Base-by-base conservation (phyloP, 1,140 invertebrate species). In the Achatina immaculata region DNA sequence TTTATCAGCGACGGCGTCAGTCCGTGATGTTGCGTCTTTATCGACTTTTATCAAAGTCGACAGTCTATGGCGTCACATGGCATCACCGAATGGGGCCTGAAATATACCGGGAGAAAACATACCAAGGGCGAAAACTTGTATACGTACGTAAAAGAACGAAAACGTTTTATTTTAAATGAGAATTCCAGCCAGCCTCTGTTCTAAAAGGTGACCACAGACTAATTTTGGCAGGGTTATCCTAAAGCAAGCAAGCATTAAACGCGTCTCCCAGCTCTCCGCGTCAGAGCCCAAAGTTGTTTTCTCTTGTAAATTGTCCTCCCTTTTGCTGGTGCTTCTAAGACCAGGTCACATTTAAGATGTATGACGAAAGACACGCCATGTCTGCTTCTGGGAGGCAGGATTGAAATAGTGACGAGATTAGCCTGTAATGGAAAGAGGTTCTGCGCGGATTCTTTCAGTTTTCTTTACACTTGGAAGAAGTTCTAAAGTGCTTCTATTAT, bases 211-310 rank as follows among this genome's bases (percentile, higher is more conserved):
- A 31, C 58, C 28, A 34, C 28, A 2, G 28, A 28, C 58, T 62
- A 62, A 62, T 62, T 62, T 62, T 62, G n/a, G 58, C 28, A 62
- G 58, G n/a, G 28, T 62, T 62, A 62, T 31, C 58, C 58, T 31
- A 21, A 21, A 62, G 58, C 58, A 62, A 62, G 58, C 58, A 62
- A 62, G 58, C 58, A 62, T 62, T 62, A 62, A 62, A 62, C 31
- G 28, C 58, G 28, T 62, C n/a, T n/a, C 58, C 28, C 58, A 62
- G n/a, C 31, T 62, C n/a, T 0, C n/a, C 58, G n/a, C 58, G 28
- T 31, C 58, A 62, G 28, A 62, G 58, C 58, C 58, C 2, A 31
- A 62, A 62, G 58, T 28, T 6, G 58, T 28, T 62, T 62, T 31
- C n/a, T 9, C 58, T 34, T 31, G 58, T 34, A 62, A 62, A 62